These are phyloP conservation scores for Synanthedon formicaeformis DNA, from an alignment of 2,888 invertebrate genomes.

Conservation along the genomic window DNA sequence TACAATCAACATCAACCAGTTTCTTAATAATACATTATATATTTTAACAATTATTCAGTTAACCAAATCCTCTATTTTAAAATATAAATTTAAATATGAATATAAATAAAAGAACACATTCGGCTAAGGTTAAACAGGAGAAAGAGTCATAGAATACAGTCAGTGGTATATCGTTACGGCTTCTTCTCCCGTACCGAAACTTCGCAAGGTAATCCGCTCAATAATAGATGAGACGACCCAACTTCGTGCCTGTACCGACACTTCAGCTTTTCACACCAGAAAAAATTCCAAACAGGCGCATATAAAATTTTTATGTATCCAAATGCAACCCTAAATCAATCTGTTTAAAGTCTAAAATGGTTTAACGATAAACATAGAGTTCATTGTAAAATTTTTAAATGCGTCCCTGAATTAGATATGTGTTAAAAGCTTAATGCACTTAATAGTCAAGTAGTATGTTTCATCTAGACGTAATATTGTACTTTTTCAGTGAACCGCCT, in stretches of 20 bases:
- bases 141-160: no score
- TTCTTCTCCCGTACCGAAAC: slow-evolving; percentile 15
- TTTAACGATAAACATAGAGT: slow-evolving; percentile 13
- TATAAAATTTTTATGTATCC: slow-evolving; percentile 15
- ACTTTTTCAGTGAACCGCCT: neutral
- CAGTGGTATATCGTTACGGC: slow-evolving; percentile 5
- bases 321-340: slow-evolving; percentile 16
- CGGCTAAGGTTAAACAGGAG: no score
- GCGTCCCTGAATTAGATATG: slow-evolving; percentile 56
- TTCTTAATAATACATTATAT: no score
- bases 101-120: no score
- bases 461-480: slow-evolving; percentile 13
- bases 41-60: no score
- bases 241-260: slow-evolving; percentile 58
- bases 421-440: slow-evolving; percentile 64
- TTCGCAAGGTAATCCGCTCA: slow-evolving; percentile 50
- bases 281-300: slow-evolving; percentile 39
- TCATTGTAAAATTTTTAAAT: slow-evolving; percentile 20
- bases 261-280: slow-evolving; percentile 38
- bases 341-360: neutral
- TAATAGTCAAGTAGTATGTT: slow-evolving; percentile 42
- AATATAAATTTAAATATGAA: no score
- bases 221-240: slow-evolving; percentile 67
- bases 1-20: no score
- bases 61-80: no score